Evolutionary conservation across 2,888 invertebrate genomes (phyloP).

Genomic region (Allygus modestus): DNA sequence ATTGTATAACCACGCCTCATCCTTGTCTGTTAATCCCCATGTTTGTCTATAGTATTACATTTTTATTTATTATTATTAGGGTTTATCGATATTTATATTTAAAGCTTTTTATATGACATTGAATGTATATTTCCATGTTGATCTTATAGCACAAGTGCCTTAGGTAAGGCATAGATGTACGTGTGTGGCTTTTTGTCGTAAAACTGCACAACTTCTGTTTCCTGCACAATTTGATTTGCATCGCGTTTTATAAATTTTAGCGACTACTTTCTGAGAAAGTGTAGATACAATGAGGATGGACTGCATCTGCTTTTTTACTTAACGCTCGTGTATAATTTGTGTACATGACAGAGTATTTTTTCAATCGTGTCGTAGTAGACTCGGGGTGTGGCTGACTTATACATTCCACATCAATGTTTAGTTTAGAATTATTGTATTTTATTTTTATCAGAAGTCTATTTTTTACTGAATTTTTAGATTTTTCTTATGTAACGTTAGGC

Average conservation of each 20-base stretch:
- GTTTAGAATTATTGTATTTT: constrained; percentile 45
- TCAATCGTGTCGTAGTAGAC: constrained; percentile 46
- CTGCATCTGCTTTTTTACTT: constrained; percentile 62
- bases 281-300: constrained; percentile 56
- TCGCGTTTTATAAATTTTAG: constrained; percentile 55
- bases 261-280: constrained; percentile 62
- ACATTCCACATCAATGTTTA: constrained; percentile 62
- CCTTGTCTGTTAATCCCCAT: constrained; percentile 31
- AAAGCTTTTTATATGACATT: constrained; percentile 66
- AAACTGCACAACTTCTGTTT: constrained; percentile 61
- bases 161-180: constrained; percentile 71
- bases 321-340: constrained; percentile 60
- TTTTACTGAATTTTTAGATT: constrained; percentile 57
- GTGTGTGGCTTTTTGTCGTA: constrained; percentile 65
- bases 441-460: constrained; percentile 58
- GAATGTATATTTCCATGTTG: constrained; percentile 67
- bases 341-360: constrained; percentile 63
- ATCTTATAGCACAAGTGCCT: constrained; percentile 72
- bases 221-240: constrained; percentile 43
- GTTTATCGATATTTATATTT: constrained; percentile 60
- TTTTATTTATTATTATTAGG: constrained; percentile 59
- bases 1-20: constrained; percentile 53
- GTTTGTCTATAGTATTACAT: constrained; percentile 58
- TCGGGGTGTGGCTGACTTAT: constrained; percentile 60
- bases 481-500: constrained; percentile 43